phyloP scores from a whole-genome alignment of 2,888 invertebrate species.

The Conops quadrifasciatus region DNA sequence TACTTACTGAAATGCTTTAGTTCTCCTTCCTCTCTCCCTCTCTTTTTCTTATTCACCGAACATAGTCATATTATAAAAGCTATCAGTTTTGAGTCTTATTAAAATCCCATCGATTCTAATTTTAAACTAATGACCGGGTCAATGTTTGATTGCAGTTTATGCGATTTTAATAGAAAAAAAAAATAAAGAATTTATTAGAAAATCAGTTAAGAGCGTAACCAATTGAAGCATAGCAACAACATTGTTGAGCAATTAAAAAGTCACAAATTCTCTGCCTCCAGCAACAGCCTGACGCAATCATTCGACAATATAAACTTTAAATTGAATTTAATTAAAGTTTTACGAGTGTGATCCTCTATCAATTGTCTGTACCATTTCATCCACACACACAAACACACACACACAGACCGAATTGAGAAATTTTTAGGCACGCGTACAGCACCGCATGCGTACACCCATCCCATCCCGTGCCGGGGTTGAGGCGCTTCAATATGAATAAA shows the following conservation, averaged over 20 bases:
- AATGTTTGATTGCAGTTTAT: conserved; percentile 30
- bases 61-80: too few species aligned
- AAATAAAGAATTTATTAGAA: conserved; percentile 11
- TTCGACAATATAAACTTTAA: conserved; percentile 17
- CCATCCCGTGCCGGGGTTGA: conserved; percentile 27
- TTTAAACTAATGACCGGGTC: conserved; percentile 7
- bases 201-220: conserved; percentile 24
- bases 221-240: conserved; percentile 29
- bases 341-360: conserved; percentile 47
- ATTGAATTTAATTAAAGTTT: conserved; percentile 56
- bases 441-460: background rate
- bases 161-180: conserved; percentile 29
- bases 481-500: conserved; percentile 40
- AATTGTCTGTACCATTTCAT: too few species aligned
- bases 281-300: background rate
- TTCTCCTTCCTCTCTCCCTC: background rate
- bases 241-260: background rate
- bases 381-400: too few species aligned
- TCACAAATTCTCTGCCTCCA: background rate
- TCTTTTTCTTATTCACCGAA: too few species aligned
- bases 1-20: background rate
- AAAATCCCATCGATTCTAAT: conserved; percentile 26
- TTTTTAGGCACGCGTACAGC: conserved; percentile 40
- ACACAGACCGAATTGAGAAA: background rate
- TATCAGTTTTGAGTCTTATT: background rate